Conservation (phyloP, 2,888 invertebrate genomes). For the Stenichneumon culpator region DNA sequence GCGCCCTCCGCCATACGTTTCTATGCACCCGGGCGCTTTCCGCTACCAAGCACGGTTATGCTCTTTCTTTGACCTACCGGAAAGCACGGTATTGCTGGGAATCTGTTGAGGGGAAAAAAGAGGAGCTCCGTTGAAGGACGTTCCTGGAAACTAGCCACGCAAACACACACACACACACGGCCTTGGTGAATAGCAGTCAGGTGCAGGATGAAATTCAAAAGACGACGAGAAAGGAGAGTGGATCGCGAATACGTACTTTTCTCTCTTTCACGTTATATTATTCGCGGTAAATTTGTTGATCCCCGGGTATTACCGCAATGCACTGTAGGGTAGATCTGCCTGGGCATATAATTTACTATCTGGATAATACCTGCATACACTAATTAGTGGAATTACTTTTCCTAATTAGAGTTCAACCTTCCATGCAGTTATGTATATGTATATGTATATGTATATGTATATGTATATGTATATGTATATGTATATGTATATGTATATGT, state of each 20-base stretch:
- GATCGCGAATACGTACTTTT: not conserved
- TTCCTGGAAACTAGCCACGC: not conserved
- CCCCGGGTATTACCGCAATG: not conserved
- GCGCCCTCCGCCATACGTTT: not conserved
- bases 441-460: too few species aligned
- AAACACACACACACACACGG: not conserved
- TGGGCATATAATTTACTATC: not conserved
- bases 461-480: not conserved
- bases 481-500: not conserved
- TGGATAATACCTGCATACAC: not conserved
- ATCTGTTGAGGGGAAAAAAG: slow-evolving; percentile 2
- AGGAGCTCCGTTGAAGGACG: slow-evolving; percentile 21
- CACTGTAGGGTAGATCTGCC: not conserved
- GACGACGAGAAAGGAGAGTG: not conserved
- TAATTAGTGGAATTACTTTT: slow-evolving; percentile 19
- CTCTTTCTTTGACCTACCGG: not conserved
- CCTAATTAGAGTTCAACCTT: slow-evolving; percentile 30
- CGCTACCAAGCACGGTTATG: not conserved
- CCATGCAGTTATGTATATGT: not conserved
- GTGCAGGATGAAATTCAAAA: slow-evolving; percentile 34
- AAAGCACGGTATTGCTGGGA: not conserved
- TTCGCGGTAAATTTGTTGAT: slow-evolving; percentile 39
- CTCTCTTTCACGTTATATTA: slow-evolving; percentile 16
- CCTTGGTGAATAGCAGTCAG: not conserved
- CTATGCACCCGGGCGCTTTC: not conserved